Conservation (phyloP, 2,113 vertebrate genomes). For the Oenanthe melanoleuca region DNA sequence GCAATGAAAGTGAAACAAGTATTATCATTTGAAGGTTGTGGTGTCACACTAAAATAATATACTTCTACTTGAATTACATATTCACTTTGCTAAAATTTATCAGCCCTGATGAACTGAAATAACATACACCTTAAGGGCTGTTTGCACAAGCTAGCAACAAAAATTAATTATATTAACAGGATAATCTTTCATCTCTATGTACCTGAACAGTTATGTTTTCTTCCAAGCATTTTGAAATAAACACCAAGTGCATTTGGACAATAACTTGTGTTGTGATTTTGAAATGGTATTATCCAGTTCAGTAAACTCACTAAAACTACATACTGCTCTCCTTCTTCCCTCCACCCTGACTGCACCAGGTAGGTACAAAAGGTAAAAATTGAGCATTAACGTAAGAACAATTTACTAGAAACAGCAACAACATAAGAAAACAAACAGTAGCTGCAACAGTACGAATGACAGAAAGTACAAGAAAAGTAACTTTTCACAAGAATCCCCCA, state of each 20-base stretch:
- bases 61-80: not conserved
- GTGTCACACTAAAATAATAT: not conserved
- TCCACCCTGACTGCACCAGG: rapidly evolving
- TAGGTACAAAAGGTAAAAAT: not conserved
- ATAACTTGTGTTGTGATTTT: not conserved
- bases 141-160: not conserved
- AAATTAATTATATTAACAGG: not conserved
- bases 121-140: not conserved
- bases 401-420: not conserved
- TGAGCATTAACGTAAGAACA: not conserved
- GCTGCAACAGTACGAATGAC: not conserved
- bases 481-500: not conserved
- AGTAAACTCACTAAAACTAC: not conserved
- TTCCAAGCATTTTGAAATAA: not conserved
- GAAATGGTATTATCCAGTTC: not conserved
- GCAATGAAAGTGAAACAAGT: not conserved
- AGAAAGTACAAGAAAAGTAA: not conserved
- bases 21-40: not conserved
- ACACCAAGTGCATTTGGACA: not conserved
- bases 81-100: not conserved
- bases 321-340: not conserved
- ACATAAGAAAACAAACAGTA: not conserved
- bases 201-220: rapidly evolving
- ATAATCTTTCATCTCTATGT: not conserved
- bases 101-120: not conserved